phyloP scores from a whole-genome alignment of 1,140 invertebrate species.

The Phortica variegata region DNA sequence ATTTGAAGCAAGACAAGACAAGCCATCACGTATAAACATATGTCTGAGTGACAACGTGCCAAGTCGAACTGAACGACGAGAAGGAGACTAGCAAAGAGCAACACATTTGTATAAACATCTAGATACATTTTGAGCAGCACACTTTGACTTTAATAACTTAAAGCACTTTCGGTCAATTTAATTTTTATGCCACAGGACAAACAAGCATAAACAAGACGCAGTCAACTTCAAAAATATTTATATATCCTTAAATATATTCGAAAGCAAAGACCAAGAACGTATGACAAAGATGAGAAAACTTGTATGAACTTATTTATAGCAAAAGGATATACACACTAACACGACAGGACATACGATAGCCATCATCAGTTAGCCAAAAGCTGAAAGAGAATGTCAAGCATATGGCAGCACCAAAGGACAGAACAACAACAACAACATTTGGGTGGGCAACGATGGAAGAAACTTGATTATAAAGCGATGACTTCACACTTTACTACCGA shows the following conservation, averaged over 20 bases:
- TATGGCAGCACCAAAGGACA: conserved; percentile 27
- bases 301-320: not conserved
- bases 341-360: not conserved
- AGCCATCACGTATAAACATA: too few species aligned
- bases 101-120: not conserved
- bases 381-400: conserved; percentile 45
- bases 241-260: too few species aligned
- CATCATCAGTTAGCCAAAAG: conserved; percentile 23
- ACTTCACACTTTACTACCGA: conserved; percentile 53
- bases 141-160: conserved; percentile 44
- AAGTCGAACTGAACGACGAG: not conserved
- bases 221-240: too few species aligned
- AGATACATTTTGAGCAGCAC: not conserved
- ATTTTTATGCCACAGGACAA: conserved; percentile 42
- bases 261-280: too few species aligned
- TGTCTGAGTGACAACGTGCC: too few species aligned
- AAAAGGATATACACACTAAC: conserved; percentile 5
- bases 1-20: too few species aligned
- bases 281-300: too few species aligned
- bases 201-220: conserved; percentile 7
- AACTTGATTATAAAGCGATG: conserved; percentile 57
- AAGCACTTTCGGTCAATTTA: conserved; percentile 56
- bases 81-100: not conserved
- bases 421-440: not conserved
- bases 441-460: conserved; percentile 15